Base-by-base conservation (phyloP, 2,888 invertebrate genomes). In the Cosmia trapezina region DNA sequence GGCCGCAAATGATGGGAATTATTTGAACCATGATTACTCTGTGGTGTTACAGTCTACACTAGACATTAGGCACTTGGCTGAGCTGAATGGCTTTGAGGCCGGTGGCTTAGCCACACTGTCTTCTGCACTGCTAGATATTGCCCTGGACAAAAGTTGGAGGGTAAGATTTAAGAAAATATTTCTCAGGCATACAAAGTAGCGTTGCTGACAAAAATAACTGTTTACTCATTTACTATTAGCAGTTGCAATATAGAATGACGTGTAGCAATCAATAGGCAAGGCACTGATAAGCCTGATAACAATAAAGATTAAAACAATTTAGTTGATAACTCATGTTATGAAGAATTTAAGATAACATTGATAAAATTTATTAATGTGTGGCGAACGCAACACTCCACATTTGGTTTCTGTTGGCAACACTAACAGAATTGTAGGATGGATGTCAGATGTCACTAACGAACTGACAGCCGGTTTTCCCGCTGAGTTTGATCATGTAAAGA, bases 31-130 rank as follows among this genome's bases (percentile, higher is more conserved):
- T 59, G 98, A 98, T 90, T 98, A 97, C 90, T 96, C 96, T 0
- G 95, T 97, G 1, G 88, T 91, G 12, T 96, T 98, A 2, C 95
- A 94, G 45, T 96, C 97, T 53, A 97, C 97, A 0, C 90, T 98
- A 0, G 98, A 98, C 91, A 91, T 98, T 37, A 94, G 98, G 62
- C 96, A 97, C 84, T 89, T 98, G 78, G 97, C 97, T 0, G 86
- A 91, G 0, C 82, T 94, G 45, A 92, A 94, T 19, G 95, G 94
- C 0, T 86, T 93, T 54, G 88, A 93, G 12, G 86, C 95, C 0
- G 97, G 97, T 45, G 98, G 98, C 0, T 91, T 98, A 65, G 97
- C 97, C 22, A 96, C 96, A 28, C 90, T 98, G 79, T 95, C 98
- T 0, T 93, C 97, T 75, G 92, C 96, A 2, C 91, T 97, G 62